Base-by-base conservation (phyloP, 1,140 invertebrate species). In the Rhyzopertha dominica region DNA sequence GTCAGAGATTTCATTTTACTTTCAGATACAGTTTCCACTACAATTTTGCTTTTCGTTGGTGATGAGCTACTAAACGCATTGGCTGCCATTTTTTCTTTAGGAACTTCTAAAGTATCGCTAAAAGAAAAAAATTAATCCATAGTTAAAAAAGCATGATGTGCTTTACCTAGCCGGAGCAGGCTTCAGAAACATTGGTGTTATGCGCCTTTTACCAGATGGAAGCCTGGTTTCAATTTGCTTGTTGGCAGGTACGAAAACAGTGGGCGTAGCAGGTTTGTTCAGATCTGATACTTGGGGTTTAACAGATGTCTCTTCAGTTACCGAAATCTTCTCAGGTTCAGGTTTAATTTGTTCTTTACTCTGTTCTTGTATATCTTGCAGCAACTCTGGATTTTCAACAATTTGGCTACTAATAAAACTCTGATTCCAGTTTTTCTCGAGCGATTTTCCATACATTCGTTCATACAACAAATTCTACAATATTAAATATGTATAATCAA, bases 171-270 rank as follows among this genome's bases (percentile, higher is more conserved):
- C 8, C 77, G 75, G 13, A 34, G 75, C 70, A 24, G 79, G 66
- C 14, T 89, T 89, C 53, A 98, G 84, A 63, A 92, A 95, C 70
- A 98, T 91, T 9, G 95, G 95, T 3, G 93, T 98, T 32, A 98
- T 98, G 47, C 95, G 75, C 32, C 94, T 70, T 66, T 90, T 86
- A 10, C 95, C 95, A 73, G 97, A 93, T 4, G 89, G 84, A 17
- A 92, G 90, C 31, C 89, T 76, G 1, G 91, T 95, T 73, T 98
- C 95, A 19, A 96, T 94, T 78, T 98, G 95, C 61, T 95, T 89
- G 70, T 89, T 89, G 31, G 82, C 84, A 1, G 87, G 85, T 23
- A 82, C 81, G 44, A 81, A 71, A 9, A 75, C 63, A 35, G 71
- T 73, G 14, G 51, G 46, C 18, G 32, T 20, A 1, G 25, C 37